A percentile compares a stretch with the other conserved stretches of the same genome.
These are phyloP conservation scores for Tenthredo livida DNA, from an alignment of 2,888 invertebrate genomes.

Conservation along the genomic window DNA sequence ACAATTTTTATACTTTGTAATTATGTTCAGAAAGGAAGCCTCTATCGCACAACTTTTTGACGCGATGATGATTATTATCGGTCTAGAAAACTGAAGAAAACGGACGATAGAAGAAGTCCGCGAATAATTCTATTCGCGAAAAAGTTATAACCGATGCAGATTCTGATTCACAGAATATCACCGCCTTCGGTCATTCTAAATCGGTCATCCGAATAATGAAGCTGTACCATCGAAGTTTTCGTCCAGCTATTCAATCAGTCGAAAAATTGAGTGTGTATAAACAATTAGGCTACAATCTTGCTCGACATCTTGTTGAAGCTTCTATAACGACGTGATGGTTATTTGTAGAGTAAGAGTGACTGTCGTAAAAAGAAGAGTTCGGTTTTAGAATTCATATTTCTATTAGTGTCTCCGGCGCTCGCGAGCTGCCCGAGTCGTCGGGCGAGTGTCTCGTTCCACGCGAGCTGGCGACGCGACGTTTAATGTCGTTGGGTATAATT, in stretches of 20 bases:
- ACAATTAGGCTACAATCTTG: neutral
- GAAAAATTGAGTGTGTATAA: neutral
- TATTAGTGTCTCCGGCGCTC: slow-evolving; percentile 29
- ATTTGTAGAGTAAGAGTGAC: neutral
- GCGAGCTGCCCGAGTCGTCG: neutral
- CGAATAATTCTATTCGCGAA: neutral
- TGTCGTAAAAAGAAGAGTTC: neutral
- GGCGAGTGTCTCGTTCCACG: neutral
- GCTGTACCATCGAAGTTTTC: neutral
- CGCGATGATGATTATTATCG: neutral
- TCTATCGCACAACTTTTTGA: neutral
- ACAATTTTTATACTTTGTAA: neutral
- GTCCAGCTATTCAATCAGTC: neutral
- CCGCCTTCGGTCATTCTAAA: neutral
- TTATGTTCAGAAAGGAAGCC: neutral
- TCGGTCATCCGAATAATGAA: neutral
- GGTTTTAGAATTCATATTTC: slow-evolving; percentile 25
- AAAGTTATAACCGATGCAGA: neutral
- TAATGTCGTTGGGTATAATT: slow-evolving; percentile 8
- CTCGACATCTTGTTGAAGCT: slow-evolving; percentile 16
- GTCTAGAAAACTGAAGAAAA: neutral
- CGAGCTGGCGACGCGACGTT: neutral
- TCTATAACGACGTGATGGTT: neutral
- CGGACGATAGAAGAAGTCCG: neutral
- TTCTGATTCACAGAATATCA: neutral